A percentile compares a stretch with the other conserved stretches of the same genome.
These are phyloP conservation scores for Phoronis australis DNA, from an alignment of 2,888 invertebrate species.

Conservation along the genomic window DNA sequence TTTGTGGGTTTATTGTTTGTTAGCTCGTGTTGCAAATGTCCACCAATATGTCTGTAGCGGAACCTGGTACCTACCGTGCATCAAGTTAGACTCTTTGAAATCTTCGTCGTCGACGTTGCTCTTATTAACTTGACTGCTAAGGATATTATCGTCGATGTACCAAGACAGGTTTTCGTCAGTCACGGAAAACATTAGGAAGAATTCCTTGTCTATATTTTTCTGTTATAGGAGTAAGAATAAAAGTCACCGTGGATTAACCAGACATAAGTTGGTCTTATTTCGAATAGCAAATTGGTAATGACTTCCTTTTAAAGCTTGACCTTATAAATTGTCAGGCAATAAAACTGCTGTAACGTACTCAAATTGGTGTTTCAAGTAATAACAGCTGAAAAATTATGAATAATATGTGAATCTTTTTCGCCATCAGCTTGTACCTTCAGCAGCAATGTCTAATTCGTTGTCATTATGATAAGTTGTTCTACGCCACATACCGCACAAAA, in stretches of 20 bases:
- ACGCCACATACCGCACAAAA: too few relatives aligned
- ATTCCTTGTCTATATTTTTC: slow-evolving; percentile 13
- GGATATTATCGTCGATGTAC: slow-evolving; percentile 18
- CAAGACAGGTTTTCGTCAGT: slow-evolving; percentile 20
- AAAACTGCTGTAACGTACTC: too few relatives aligned
- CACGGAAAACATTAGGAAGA: slow-evolving; percentile 16
- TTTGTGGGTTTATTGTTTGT: too few relatives aligned
- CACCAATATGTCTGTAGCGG: too few relatives aligned
- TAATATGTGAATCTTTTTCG: too few relatives aligned
- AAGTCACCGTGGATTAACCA: neutral
- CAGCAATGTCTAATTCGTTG: too few relatives aligned
- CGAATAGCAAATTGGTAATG: too few relatives aligned
- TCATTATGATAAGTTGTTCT: too few relatives aligned
- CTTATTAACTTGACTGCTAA: slow-evolving; percentile 8
- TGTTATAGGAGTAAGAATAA: neutral
- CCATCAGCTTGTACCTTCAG: too few relatives aligned
- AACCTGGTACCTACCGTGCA: slow-evolving; percentile 22
- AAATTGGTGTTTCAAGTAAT: neutral
- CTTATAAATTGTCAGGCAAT: too few relatives aligned
- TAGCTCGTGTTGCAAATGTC: too few relatives aligned
- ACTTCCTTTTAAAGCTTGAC: too few relatives aligned
- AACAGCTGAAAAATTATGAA: neutral
- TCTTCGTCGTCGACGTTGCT: slow-evolving; percentile 6
- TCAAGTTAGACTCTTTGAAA: slow-evolving; percentile 20
- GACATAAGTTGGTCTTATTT: neutral